Conservation (phyloP, 1,140 invertebrate genomes). For the Drosophila fuyamai region DNA sequence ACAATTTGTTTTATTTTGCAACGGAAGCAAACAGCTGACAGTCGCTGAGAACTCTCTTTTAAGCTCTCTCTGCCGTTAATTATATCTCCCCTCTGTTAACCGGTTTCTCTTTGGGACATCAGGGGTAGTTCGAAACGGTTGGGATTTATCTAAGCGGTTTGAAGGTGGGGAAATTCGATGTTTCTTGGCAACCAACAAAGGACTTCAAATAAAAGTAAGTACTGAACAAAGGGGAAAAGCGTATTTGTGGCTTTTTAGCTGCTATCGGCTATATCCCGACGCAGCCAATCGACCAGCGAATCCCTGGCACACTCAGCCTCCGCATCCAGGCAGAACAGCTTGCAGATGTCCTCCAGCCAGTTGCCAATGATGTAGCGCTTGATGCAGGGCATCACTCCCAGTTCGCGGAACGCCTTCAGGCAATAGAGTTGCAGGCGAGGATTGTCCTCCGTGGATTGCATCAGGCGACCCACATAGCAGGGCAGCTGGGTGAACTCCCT, state of each 20-base stretch:
- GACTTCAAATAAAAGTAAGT: background rate
- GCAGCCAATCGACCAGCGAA: slow-evolving; percentile 62
- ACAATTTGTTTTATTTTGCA: slow-evolving; percentile 24
- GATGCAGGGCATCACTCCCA: slow-evolving; percentile 69
- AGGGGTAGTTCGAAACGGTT: slow-evolving; percentile 27
- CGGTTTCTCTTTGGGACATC: slow-evolving; percentile 34
- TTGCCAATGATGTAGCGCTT: slow-evolving; percentile 68
- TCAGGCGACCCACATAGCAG: slow-evolving; percentile 52
- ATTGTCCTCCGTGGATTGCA: slow-evolving; percentile 21
- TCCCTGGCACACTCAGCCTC: slow-evolving; percentile 63
- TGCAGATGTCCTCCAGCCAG: slow-evolving; percentile 52
- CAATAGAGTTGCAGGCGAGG: slow-evolving; percentile 65
- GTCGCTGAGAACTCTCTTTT: background rate
- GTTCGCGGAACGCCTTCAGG: slow-evolving; percentile 47
- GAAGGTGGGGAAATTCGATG: slow-evolving; percentile 10
- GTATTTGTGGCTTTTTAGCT: slow-evolving; percentile 9
- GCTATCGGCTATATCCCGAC: slow-evolving; percentile 69
- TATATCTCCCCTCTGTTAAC: background rate
- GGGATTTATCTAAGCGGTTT: slow-evolving; percentile 31
- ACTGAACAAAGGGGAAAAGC: too few relatives aligned
- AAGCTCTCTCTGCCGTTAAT: background rate
- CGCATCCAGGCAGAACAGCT: slow-evolving; percentile 52
- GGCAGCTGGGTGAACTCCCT: slow-evolving; percentile 70
- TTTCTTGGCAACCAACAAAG: slow-evolving; percentile 11
- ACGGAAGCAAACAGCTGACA: slow-evolving; percentile 26